Conservation (phyloP, 2,113 vertebrate species). For the Atractosteus spatula region DNA sequence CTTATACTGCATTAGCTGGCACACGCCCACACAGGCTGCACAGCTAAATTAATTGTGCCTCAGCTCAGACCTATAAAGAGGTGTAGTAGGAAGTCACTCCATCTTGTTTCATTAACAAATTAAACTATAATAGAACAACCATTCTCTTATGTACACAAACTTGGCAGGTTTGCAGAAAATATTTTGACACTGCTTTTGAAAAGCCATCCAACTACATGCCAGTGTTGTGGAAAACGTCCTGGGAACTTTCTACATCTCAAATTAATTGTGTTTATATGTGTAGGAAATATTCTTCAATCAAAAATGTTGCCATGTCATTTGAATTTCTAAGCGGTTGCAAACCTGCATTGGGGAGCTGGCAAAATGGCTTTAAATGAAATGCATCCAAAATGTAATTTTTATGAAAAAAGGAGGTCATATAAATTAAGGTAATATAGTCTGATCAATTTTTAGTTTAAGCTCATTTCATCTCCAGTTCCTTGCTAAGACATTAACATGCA, state of each 20-base stretch:
- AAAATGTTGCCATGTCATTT: no score
- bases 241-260: slow-evolving; percentile 12
- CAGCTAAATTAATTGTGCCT: slow-evolving; percentile 9
- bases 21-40: slow-evolving; percentile 23
- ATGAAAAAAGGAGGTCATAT: no score
- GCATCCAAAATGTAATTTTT: no score
- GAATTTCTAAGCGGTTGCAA: no score
- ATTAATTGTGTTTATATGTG: no score
- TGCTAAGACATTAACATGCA: no score
- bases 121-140: slow-evolving; percentile 57
- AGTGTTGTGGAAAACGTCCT: slow-evolving; percentile 26
- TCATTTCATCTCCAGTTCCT: no score
- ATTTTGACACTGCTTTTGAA: background rate
- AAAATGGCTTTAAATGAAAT: no score
- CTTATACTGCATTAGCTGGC: slow-evolving; percentile 66
- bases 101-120: slow-evolving; percentile 74
- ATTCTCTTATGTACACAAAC: slow-evolving; percentile 36
- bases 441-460: no score
- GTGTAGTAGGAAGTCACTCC: slow-evolving; percentile 54
- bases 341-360: no score
- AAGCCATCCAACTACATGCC: background rate
- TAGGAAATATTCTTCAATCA: no score
- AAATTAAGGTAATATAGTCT: no score
- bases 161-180: slow-evolving; percentile 19
- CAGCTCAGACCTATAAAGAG: slow-evolving; percentile 46